Evolutionary conservation across 2,888 invertebrate species (phyloP).

Genomic region (Zygothrica quintamaculata): DNA sequence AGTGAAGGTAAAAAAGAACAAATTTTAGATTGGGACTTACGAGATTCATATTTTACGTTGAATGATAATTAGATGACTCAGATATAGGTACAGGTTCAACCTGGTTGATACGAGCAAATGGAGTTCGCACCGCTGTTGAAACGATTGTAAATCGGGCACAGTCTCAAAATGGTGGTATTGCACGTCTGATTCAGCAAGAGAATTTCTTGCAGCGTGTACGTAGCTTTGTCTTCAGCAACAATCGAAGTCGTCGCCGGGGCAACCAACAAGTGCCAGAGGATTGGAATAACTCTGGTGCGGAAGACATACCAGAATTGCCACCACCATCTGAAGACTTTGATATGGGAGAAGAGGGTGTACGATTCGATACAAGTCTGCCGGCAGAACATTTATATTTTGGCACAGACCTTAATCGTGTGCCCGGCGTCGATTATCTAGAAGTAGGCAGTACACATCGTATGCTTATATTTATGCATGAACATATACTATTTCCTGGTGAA

Average conservation of each 20-base stretch:
- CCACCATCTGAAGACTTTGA: constrained; percentile 50
- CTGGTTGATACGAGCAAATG: constrained; percentile 68
- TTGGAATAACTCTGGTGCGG: constrained; percentile 16
- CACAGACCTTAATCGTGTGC: constrained; percentile 86
- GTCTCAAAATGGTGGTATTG: constrained; percentile 65
- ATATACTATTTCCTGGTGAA: constrained; percentile 91
- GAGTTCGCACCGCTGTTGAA: constrained; percentile 61
- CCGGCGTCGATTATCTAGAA: constrained; percentile 88
- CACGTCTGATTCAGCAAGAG: constrained; percentile 59
- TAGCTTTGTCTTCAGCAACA: constrained; percentile 77
- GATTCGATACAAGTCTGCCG: constrained; percentile 86
- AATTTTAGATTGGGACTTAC: neutral
- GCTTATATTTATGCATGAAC: constrained; percentile 87
- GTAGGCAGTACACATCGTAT: constrained; percentile 85
- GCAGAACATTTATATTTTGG: constrained; percentile 86
- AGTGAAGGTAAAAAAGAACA: constrained; percentile 61
- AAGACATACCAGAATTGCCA: constrained; percentile 15
- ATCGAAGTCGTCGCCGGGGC: constrained; percentile 57
- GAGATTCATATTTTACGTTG: neutral
- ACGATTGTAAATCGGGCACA: constrained; percentile 62
- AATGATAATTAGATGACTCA: constrained; percentile 61
- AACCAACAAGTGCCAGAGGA: constrained; percentile 2
- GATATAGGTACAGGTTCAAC: constrained; percentile 57
- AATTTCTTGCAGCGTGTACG: constrained; percentile 79
- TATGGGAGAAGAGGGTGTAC: constrained; percentile 64